Evolutionary conservation across 2,113 vertebrate genomes (phyloP), one percentile per base, ranked within the genome.

Genomic region (Pelecanus crispus): DNA sequence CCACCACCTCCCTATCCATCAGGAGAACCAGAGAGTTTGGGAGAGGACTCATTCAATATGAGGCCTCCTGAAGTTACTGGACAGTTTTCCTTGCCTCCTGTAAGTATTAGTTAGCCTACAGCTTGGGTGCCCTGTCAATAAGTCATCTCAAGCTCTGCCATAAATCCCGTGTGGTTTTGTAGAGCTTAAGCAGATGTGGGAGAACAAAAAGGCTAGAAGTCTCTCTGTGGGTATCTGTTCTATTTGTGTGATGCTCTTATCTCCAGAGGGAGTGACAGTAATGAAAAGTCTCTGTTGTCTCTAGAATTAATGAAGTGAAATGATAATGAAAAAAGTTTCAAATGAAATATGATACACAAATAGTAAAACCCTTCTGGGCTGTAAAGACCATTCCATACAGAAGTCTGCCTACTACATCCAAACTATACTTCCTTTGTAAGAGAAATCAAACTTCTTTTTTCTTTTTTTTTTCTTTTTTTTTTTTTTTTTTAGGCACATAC

Each of bases 1-100:
- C 99, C 99, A n/a, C 99, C 99, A 3, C 99, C 99, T 1, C 99
- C 99, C 9, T 99, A 99, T 89, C 99, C 99, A 5, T 98, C 98
- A 13, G 98, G 98, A 34, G 99, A 99, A 31, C 98, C 99, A 11
- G 99, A 99, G 44, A 98, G 95, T 81, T 65, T 98, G 3, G 98
- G 98, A 65, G 99, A 99, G 72, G 99, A 99, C 94, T 96, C 97
- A 0, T 97, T 98, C 70, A 99, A 86, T 97, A 98, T 99, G 99
- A 98, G 98, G 75, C 99, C 99, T 2, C 99, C 99, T 7, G 99
- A 99, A 97, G 97, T 99, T 97, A 99, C 99, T 0, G 99, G 99
- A 31, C 99, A 99, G 95, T 98, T 99, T 87, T 98, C 98, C n/a
- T 97, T 99, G 73, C 99, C 99, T 88, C 99, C 99, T 91, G 99